Evolutionary conservation across 2,888 invertebrate species (phyloP), one percentile per base, ranked within the genome.

Genomic region (Chrysotoxum bicinctum): DNA sequence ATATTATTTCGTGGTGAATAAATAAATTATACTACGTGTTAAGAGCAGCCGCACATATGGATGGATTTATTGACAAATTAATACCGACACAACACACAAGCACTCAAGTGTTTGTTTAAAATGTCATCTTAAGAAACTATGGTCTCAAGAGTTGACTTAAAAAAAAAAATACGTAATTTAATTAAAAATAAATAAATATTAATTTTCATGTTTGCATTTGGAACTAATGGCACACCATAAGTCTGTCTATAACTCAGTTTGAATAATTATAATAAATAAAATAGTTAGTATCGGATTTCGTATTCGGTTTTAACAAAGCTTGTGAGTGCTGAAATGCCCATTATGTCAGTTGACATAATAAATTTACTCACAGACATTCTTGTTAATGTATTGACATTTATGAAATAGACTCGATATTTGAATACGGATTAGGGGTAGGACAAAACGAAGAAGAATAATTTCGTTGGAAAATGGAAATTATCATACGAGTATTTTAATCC

Each of bases 21-120:
- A n/a, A 23, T 26, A 52, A 23, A 52, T 45, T 3, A 9, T 7
- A n/a, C 16, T 40, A 16, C 9, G 16, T 9, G 43, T 16, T 43
- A 9, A n/a, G 43, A 43, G 9, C 8, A 43, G 16, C 16, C 43
- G 19, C 45, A 52, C 6, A 52, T 26, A 26, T 52, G n/a, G 3
- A n/a, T 52, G 26, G n/a, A 52, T 52, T 52, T 52, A 26, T 52
- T 52, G 52, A 52, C 52, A 26, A 52, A 52, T 26, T 45, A 45
- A 45, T 45, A 26, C 52, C 52, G 9, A 45, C 2, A 26, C 52
- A 26, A 26, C 26, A 26, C 14, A 26, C 14, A 1, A 52, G 4
- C n/a, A 52, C n/a, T 14, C 8, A 26, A 52, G 26, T 52, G 52
- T 52, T 52, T 26, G 26, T 7, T 26, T 26, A 26, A 14, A 10